Evolutionary conservation across 2,113 vertebrate genomes (phyloP), one percentile per base, ranked within the genome.

Genomic region (Etia nguti): DNA sequence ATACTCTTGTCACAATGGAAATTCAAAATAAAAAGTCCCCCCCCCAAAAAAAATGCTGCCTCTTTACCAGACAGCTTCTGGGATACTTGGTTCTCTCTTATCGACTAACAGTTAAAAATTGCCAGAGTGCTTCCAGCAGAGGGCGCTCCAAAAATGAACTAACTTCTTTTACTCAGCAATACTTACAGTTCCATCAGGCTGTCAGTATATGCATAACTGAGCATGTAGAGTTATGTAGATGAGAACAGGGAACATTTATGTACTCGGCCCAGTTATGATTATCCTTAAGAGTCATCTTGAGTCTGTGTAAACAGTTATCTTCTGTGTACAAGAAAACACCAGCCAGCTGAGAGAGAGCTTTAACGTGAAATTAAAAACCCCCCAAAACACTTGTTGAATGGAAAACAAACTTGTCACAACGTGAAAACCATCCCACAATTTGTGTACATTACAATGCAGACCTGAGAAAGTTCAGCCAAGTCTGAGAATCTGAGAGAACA

Each of bases 181-280:
- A 54, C 43, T n/a, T 6, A 24, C 22, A 9, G 1, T 20, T 81
- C 84, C 90, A 91, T 73, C 52, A 92, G 84, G 80, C 57, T 88
- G 73, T 38, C 4, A 34, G 12, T 26, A 8, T 36, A 8, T 26
- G 41, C 5, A 38, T 55, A 18, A 20, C 57, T 73, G 26, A 62
- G 84, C 59, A 81, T 29, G 20, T 2, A 41, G 79, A 82, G 50
- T 80, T 60, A 80, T 86, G 75, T 6, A 55, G 60, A 86, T 80
- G 80, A 85, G 75, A 65, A 43, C 50, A 59, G 55, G 48, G 68
- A 26, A 46, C 41, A 10, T 77, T 59, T 22, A 60, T 87, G 70
- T 77, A 57, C 54, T 88, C 1, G 29, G 10, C 52, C 13, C 41
- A 29, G 54, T 70, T 80, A n/a, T 38, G 26, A 77, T 62, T 60